phyloP scores from a whole-genome alignment of 2,797 vertebrate species.

The Eulemur coronatus region DNA sequence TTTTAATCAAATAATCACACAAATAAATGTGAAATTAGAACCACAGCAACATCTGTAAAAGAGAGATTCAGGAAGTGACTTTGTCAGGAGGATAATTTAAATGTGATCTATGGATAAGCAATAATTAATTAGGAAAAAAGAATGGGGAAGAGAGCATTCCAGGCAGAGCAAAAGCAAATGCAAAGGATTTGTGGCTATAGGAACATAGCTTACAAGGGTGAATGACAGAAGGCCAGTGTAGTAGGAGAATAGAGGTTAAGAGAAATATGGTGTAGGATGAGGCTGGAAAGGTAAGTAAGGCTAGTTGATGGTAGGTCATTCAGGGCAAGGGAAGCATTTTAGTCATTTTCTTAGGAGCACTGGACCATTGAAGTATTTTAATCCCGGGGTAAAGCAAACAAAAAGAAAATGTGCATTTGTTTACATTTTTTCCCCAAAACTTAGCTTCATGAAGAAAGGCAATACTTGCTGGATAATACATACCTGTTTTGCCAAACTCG shows the following conservation, averaged over 20 bases:
- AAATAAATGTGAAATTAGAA: constrained; percentile 5
- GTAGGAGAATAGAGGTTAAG: background rate
- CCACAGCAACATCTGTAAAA: background rate
- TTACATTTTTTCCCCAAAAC: background rate
- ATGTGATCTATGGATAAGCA: background rate
- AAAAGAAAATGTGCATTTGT: background rate
- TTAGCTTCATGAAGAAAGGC: background rate
- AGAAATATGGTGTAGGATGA: background rate
- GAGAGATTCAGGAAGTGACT: background rate
- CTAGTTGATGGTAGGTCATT: background rate
- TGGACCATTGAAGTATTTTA: background rate
- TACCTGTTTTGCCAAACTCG: background rate
- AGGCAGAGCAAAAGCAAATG: background rate
- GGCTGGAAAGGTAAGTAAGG: background rate
- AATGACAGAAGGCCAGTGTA: background rate
- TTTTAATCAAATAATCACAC: background rate
- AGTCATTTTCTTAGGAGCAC: background rate
- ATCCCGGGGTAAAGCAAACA: background rate
- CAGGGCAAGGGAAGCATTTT: background rate
- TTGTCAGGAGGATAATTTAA: background rate
- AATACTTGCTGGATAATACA: background rate
- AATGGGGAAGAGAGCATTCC: background rate
- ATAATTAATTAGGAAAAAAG: background rate
- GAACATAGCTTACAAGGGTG: background rate
- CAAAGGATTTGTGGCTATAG: background rate